These are phyloP conservation scores for Equus przewalskii DNA, from an alignment of 2,113 vertebrate genomes.

Conservation along the genomic window DNA sequence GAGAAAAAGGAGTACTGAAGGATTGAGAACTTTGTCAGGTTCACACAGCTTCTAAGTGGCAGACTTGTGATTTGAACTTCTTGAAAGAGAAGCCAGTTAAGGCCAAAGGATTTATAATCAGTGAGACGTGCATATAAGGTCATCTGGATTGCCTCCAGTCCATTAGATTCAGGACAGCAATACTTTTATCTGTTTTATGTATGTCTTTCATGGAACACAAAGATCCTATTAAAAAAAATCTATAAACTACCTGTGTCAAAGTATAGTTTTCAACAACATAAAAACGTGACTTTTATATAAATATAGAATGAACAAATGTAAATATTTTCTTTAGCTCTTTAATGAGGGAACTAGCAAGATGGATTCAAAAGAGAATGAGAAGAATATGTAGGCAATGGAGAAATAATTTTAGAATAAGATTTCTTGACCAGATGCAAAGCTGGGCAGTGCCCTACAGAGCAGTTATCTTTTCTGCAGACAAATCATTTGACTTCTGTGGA, in stretches of 20 bases:
- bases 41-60: background rate
- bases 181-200: background rate
- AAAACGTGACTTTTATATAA: background rate
- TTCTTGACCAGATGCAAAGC: slow-evolving; percentile 2
- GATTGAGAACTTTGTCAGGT: background rate
- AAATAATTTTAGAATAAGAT: background rate
- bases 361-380: slow-evolving; percentile 1
- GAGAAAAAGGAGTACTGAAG: background rate
- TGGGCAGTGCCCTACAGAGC: background rate
- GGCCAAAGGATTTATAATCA: background rate
- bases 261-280: slow-evolving; percentile 29
- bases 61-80: background rate
- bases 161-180: background rate
- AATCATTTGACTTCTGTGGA: background rate
- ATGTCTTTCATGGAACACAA: background rate
- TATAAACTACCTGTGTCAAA: background rate
- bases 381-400: background rate
- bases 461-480: background rate
- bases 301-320: background rate
- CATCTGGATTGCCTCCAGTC: background rate
- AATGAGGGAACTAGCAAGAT: background rate
- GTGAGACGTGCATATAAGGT: background rate
- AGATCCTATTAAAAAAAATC: background rate
- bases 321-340: background rate
- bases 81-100: background rate